Evolutionary conservation across 1,140 invertebrate species (phyloP), one percentile per base, ranked within the genome.

Genomic region (Mactra quadrangularis): DNA sequence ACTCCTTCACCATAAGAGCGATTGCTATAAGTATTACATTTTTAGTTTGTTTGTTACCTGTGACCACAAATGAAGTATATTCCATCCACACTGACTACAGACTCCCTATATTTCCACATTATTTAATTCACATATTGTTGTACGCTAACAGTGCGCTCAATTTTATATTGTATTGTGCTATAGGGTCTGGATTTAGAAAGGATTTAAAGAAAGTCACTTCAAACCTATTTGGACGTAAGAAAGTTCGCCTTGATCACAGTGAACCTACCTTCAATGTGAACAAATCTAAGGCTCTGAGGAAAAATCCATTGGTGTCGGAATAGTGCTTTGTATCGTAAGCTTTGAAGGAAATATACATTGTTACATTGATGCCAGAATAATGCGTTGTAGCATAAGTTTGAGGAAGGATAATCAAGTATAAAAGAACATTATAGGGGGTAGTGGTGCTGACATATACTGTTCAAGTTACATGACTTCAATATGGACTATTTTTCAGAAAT

Each of bases 81-180:
- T 15, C 25, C 25, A 52, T 59, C 1, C 41, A 78, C 22, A 66
- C 41, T 11, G 47, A 35, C 1, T 7, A 38, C 29, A n/a, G 1
- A 25, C 17, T 57, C 13, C 45, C 38, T 0, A 22, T 1, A 19
- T 59, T 66, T 31, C 45, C 35, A 6, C 15, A 55, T 29, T 31
- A 60, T 31, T 27, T 78, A 15, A 68, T 78, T 15, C 47, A 55
- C 62, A 66, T 78, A 31, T 50, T 78, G 11, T 31, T 78, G 19
- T 78, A 78, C 45, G 76, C 29, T 7, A 78, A 78, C 50, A 78
- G 76, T 62, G 33, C 57, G 19, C 50, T 66, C n/a, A 78, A 78
- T 22, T 78, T 78, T 41, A 66, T 78, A 27, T 50, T 78, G 27
- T 78, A 78, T 31, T 78, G 76, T 22, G 76, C 59, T 9, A 78